Base-by-base conservation (phyloP, 2,888 invertebrate species). In the Apoderus coryli region DNA sequence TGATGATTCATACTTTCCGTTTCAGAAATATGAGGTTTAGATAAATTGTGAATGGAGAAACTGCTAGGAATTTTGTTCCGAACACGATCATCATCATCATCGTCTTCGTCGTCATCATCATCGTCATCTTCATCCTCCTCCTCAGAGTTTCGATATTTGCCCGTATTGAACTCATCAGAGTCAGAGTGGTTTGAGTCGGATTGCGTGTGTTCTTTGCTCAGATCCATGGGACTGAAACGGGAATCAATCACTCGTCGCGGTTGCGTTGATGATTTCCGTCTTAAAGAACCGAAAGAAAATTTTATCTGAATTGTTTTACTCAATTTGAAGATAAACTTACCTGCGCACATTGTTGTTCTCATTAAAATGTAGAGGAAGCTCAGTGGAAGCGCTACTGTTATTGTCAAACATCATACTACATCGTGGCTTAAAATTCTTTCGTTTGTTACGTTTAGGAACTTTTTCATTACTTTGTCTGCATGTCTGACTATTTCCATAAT, bases 391-490 rank as follows among this genome's bases (percentile, higher is more conserved):
- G n/a, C n/a, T n/a, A n/a, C n/a, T n/a, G n/a, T n/a, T n/a, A n/a
- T n/a, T n/a, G n/a, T n/a, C n/a, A n/a, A n/a, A n/a, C n/a, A n/a
- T n/a, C n/a, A 64, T 55, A 37, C 67, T 69, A 2, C 77, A 81
- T 45, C 80, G 62, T 0, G 82, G 82, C 46, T 76, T 73, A 57
- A 80, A 77, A 54, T 80, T 79, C 56, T 80, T 80, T 43, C 80
- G 61, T 46, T 79, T 78, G 61, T 79, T 79, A 46, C 76, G 65
- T 54, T 74, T 72, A 38, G 70, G 70, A 52, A 63, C 60, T 43
- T 64, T 65, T 48, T 61, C 60, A 59, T 46, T 62, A 47, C 47
- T 45, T 10, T 46, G 32, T n/a, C n/a, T n/a, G n/a, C n/a, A n/a
- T n/a, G n/a, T n/a, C n/a, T n/a, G n/a, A n/a, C n/a, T n/a, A n/a